Percentiles rank a stretch among this genome's conserved stretches.
phyloP scores from a whole-genome alignment of 2,888 invertebrate genomes.

The Plebejus anna region DNA sequence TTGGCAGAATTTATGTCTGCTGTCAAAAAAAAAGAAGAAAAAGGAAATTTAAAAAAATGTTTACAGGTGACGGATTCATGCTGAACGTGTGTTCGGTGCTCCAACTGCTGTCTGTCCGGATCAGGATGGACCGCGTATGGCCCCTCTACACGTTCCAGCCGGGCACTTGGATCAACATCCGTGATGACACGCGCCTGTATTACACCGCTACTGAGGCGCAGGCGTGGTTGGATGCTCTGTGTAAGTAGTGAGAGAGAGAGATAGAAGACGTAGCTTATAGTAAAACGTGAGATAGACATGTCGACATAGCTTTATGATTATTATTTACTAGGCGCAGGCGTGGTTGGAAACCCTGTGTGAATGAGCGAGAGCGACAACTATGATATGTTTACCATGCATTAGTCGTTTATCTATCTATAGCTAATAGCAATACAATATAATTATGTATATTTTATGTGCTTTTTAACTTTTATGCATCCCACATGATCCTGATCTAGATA shows the following conservation, averaged over 20 bases:
- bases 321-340: too few relatives aligned
- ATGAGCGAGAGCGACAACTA: too few relatives aligned
- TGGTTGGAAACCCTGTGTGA: too few relatives aligned
- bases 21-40: neutral
- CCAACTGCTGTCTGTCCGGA: slow-evolving; percentile 93
- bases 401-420: too few relatives aligned
- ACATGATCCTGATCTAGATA: too few relatives aligned
- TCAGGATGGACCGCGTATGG: slow-evolving; percentile 94
- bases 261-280: neutral
- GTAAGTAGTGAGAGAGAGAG: slow-evolving; percentile 61
- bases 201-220: slow-evolving; percentile 90
- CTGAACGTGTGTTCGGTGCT: slow-evolving; percentile 94
- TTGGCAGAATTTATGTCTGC: neutral
- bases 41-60: slow-evolving; percentile 8
- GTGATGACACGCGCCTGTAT: slow-evolving; percentile 90
- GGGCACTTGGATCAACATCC: slow-evolving; percentile 84
- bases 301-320: neutral
- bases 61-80: slow-evolving; percentile 94
- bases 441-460: too few relatives aligned
- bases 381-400: too few relatives aligned
- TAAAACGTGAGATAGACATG: neutral
- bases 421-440: too few relatives aligned
- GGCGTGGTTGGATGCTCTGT: slow-evolving; percentile 85
- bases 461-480: too few relatives aligned
- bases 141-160: slow-evolving; percentile 93